Evolutionary conservation across 2,113 vertebrate genomes (phyloP).

Genomic region (Hyla sarda): DNA sequence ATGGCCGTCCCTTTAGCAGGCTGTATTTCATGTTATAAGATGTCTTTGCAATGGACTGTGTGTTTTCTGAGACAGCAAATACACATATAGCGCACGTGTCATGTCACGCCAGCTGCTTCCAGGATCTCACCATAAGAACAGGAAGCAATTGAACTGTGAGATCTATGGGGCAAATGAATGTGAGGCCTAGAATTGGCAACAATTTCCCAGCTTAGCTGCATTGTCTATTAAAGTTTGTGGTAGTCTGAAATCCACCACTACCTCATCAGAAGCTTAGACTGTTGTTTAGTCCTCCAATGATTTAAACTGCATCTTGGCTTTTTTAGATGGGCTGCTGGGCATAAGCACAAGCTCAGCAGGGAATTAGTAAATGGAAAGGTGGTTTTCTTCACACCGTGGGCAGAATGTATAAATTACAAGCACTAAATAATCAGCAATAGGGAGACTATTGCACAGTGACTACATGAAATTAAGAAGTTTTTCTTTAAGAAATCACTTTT

Average conservation of each 20-base stretch:
- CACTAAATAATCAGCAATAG: too few relatives aligned
- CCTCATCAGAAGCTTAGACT: too few relatives aligned
- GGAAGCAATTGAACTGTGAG: conserved; percentile 43
- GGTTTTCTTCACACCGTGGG: too few relatives aligned
- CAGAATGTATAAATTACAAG: too few relatives aligned
- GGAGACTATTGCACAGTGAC: too few relatives aligned
- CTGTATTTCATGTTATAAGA: conserved; percentile 1
- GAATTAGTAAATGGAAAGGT: too few relatives aligned
- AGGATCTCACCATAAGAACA: neutral
- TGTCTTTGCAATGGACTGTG: neutral
- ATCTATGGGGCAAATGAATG: neutral
- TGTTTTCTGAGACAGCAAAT: neutral
- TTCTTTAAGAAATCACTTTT: neutral
- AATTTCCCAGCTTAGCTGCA: neutral
- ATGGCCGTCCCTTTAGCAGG: neutral
- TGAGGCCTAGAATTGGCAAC: neutral
- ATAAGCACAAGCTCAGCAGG: neutral
- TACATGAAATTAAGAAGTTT: too few relatives aligned
- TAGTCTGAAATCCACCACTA: neutral
- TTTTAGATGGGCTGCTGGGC: neutral
- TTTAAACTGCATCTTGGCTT: neutral
- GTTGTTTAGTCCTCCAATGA: too few relatives aligned
- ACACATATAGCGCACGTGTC: neutral
- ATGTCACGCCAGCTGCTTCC: conserved; percentile 28
- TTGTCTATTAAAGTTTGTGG: neutral